phyloP scores from a whole-genome alignment of 2,113 vertebrate species.

The Chauna torquata region DNA sequence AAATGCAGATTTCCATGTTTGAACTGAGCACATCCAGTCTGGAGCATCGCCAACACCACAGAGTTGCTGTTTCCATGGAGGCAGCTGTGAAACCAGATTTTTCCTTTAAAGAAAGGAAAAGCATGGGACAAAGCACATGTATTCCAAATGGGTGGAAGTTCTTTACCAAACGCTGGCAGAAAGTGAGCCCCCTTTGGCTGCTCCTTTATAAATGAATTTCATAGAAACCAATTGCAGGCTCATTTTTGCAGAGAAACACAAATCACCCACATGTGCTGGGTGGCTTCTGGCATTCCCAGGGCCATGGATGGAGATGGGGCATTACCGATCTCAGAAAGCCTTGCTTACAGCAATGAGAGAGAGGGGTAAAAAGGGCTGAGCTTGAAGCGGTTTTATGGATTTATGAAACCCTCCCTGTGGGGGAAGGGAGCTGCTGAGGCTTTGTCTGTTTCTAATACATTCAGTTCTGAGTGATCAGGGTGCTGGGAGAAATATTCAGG shows the following conservation, averaged over 20 bases:
- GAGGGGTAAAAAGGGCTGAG: background rate
- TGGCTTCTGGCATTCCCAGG: background rate
- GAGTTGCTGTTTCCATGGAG: conserved; percentile 53
- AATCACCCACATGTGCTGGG: accelerated
- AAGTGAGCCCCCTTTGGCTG: background rate
- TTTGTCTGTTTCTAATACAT: background rate
- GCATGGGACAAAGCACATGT: background rate
- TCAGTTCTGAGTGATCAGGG: background rate
- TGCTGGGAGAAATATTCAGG: background rate
- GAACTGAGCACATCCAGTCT: background rate
- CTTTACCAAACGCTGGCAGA: background rate
- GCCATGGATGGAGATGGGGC: background rate
- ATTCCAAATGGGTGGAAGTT: background rate
- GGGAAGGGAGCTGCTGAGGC: background rate
- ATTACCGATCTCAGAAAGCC: background rate
- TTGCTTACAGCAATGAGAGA: background rate
- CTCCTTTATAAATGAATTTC: background rate
- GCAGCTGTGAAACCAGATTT: conserved; percentile 28
- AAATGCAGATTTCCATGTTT: background rate
- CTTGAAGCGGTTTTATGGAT: background rate
- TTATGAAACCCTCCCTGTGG: background rate
- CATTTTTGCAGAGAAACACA: background rate
- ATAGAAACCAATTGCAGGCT: background rate
- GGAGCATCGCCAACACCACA: background rate
- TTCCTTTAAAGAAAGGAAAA: conserved; percentile 8